phyloP scores from a whole-genome alignment of 2,113 vertebrate species.

The Arothron firmamentum region DNA sequence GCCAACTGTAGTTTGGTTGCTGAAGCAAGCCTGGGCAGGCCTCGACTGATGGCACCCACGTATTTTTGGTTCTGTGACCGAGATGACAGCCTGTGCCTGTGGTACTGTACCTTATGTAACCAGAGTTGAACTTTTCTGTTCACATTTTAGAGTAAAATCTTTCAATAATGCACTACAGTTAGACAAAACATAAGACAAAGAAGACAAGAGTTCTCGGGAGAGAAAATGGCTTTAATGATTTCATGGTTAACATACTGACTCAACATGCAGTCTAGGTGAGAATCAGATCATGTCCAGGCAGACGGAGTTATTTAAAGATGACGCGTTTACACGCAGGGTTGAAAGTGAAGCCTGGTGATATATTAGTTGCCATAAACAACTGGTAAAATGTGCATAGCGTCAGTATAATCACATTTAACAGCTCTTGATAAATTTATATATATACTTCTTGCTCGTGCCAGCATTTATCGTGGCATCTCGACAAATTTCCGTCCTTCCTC shows the following conservation, averaged over 20 bases:
- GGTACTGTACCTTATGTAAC: constrained; percentile 39
- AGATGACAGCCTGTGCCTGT: constrained; percentile 18
- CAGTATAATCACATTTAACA: too few species aligned
- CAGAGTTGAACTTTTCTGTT: not conserved
- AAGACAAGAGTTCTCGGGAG: too few species aligned
- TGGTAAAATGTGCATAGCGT: too few species aligned
- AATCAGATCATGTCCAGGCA: constrained; percentile 25
- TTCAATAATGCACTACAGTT: too few species aligned
- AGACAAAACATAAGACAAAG: too few species aligned
- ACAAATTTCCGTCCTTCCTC: not conserved
- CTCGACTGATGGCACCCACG: not conserved
- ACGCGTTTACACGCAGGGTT: constrained; percentile 34
- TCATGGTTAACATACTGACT: not conserved
- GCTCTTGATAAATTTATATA: too few species aligned
- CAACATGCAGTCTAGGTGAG: constrained; percentile 3
- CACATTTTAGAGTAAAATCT: too few species aligned
- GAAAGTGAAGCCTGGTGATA: not conserved
- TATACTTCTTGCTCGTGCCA: not conserved
- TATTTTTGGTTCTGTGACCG: constrained; percentile 58
- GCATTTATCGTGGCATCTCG: not conserved
- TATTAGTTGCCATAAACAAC: too few species aligned
- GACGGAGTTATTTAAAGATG: constrained; percentile 57
- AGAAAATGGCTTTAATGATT: not conserved
- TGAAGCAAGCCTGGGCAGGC: constrained; percentile 43
- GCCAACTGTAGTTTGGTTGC: constrained; percentile 50